These are phyloP conservation scores for Diaphora mendica DNA, from an alignment of 2,888 invertebrate species.

Conservation along the genomic window DNA sequence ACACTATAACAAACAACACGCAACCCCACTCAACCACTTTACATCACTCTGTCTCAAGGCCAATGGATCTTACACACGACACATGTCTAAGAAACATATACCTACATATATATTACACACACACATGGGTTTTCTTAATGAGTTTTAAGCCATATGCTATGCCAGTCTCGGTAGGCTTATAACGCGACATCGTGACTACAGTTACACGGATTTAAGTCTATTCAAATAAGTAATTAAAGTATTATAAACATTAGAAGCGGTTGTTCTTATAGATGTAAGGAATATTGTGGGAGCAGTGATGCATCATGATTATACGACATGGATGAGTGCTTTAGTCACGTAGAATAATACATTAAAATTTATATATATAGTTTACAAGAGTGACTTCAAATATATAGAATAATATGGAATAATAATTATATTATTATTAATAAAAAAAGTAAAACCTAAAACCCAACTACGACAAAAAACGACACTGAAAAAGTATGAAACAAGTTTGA, in stretches of 20 bases:
- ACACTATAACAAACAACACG: slow-evolving; percentile 21
- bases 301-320: neutral
- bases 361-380: too few species aligned
- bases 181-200: neutral
- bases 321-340: neutral
- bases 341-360: too few species aligned
- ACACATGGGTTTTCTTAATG: neutral
- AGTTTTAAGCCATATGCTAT: neutral
- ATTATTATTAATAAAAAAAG: too few species aligned
- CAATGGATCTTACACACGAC: slow-evolving; percentile 3
- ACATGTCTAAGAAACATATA: neutral
- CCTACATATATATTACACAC: neutral
- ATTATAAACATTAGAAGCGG: neutral
- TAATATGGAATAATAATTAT: too few species aligned
- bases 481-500: too few species aligned
- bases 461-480: too few species aligned
- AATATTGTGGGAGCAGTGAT: neutral
- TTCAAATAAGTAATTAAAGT: neutral
- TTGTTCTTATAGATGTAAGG: neutral
- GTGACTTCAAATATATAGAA: too few species aligned
- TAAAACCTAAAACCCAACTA: too few species aligned
- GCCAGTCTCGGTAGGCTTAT: neutral
- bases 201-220: neutral
- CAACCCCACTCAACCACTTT: slow-evolving; percentile 21
- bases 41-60: slow-evolving; percentile 15